Evolutionary conservation across 1,140 invertebrate species (phyloP), one percentile per base, ranked within the genome.

Genomic region (Frieseomelitta varia): DNA sequence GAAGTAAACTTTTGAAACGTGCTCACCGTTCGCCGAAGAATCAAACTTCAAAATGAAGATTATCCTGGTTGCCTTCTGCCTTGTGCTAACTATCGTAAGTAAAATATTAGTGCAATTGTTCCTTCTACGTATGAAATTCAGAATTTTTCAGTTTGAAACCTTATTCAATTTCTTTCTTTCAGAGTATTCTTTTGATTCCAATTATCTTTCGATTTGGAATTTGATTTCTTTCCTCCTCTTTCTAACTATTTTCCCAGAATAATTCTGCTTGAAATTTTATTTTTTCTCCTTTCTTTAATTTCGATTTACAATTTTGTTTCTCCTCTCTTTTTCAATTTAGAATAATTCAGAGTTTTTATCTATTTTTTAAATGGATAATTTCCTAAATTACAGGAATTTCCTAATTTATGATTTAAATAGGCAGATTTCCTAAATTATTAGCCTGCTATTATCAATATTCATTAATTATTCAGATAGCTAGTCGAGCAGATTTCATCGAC

Each of bases 31-130:
- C 21, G 4, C 1, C 24, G n/a, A 34, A n/a, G 53, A 27, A n/a
- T 47, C 8, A 34, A 10, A 79, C 0, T 3, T 47, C n/a, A 24
- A 30, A 4, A 81, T 81, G 79, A 81, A 81, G 15, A 67, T 0
- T 30, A 8, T 53, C 39, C 0, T 65, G 15, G 6, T 55, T 30
- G 12, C 17, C 19, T 4, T 19, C 19, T 30, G 56, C 6, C 1
- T 81, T 21, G 24, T 81, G 55, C 11, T 65, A 21, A 47, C 47
- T 17, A 10, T 30, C 3, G 71, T 81, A 30, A 81, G 71, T 67
- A n/a, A 14, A 15, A 4, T 10, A 1, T 55, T 21, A 19, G 10
- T n/a, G n/a, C 55, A 14, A 24, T 19, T 47, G 19, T 17, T 27
- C 15, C n/a, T 27, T 65, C 27, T 30, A 6, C 39, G 39, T 10